Base-by-base conservation (phyloP, 2,797 vertebrate genomes). In the Danio kyathit region DNA sequence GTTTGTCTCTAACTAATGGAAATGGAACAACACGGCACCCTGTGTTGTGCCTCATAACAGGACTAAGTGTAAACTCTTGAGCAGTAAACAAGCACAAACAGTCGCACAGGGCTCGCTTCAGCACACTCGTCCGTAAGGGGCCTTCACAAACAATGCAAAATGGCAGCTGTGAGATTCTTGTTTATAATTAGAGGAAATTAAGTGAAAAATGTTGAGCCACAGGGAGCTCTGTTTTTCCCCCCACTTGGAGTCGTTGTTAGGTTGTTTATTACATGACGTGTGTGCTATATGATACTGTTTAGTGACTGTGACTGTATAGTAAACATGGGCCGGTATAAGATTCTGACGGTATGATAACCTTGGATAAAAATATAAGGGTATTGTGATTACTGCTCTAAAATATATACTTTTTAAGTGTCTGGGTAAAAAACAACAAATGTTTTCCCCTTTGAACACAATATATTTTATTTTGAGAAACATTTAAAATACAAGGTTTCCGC, bases 121-220 rank as follows among this genome's bases (percentile, higher is more conserved):
- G n/a, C 60, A 21, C 48, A 51, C 44, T 12, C 7, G n/a, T 41
- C 52, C 5, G 0, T 29, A 46, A 46, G 54, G 54, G 17, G 13
- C 41, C 41, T 59, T 73, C 44, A 69, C 38, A 11, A 59, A 44
- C 70, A 57, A 16, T 57, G 17, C 44, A 57, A 44, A 44, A 57
- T 16, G 41, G 12, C 70, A 71, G 67, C 49, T 56, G 69, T 56
- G 38, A 43, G n/a, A 71, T 9, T 16, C n/a, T 54, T 41, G 16
- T 69, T 71, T 70, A 54, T 71, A 71, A 40, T 56, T 71, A 41
- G n/a, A 11, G 61, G 38, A 54, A 56, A 43, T 71, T 56, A 43
- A 43, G 51, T 41, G 51, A 43, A 71, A 71, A 71, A 56, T 43
- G 51, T 43, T 0, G 11, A 41, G 67, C 49, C 1, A 4, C 10